Evolutionary conservation across 2,888 invertebrate genomes (phyloP).

Genomic region (Drosophila bunnanda): DNA sequence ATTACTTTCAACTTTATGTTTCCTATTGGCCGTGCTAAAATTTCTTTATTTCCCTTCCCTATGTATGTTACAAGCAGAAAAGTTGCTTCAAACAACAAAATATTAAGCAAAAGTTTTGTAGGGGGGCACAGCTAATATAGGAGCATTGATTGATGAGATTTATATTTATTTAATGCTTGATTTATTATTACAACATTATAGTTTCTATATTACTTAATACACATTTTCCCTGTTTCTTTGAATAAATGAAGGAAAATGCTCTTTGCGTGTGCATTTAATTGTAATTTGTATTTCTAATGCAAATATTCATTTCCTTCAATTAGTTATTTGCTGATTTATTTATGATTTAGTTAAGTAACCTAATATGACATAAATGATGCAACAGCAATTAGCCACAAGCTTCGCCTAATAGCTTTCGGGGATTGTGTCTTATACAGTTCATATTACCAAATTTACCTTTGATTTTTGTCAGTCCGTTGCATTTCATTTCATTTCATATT

Average conservation of each 20-base stretch:
- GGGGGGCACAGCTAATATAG: not conserved
- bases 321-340: not conserved
- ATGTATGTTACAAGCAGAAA: conserved; percentile 18
- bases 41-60: conserved; percentile 7
- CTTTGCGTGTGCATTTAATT: not conserved
- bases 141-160: conserved; percentile 7
- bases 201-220: not conserved
- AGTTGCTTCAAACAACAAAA: conserved; percentile 11
- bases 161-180: not conserved
- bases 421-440: not conserved
- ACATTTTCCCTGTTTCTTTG: not conserved
- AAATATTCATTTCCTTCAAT: not conserved
- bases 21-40: conserved; percentile 41
- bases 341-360: not conserved
- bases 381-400: not conserved
- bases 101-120: conserved; percentile 12
- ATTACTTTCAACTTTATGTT: conserved; percentile 59
- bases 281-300: not conserved
- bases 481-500: conserved; percentile 1
- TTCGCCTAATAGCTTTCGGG: not conserved
- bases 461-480: conserved; percentile 1
- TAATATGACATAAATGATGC: conserved; percentile 2
- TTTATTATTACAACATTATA: not conserved
- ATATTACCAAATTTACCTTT: conserved; percentile 2
- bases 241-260: not conserved